These are phyloP conservation scores for Apostichopus japonicus DNA, from an alignment of 35 echinoderm and acorn worm species.

Conservation along the genomic window DNA sequence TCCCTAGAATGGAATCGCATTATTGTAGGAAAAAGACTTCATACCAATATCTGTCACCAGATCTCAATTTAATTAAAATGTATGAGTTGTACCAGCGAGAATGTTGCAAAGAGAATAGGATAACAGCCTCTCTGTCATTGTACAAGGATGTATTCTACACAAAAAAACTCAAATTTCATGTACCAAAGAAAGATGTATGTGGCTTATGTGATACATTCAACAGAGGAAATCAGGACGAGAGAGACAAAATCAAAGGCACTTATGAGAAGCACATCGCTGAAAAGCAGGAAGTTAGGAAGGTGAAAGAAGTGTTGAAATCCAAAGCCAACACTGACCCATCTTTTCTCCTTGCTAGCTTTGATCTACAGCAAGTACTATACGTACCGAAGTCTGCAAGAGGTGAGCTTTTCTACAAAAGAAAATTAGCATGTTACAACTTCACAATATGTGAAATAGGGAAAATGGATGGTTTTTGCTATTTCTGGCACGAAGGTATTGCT, in stretches of 20 bases:
- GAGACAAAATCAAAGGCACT: not conserved
- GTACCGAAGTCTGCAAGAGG: too few species aligned
- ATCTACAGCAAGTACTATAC: too few species aligned
- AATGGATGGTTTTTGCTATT: not conserved
- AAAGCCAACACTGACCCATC: not conserved
- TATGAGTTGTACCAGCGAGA: constrained; percentile 52
- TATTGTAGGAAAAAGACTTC: not conserved
- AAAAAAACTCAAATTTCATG: constrained; percentile 59
- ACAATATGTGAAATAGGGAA: constrained; percentile 67
- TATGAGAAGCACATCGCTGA: not conserved
- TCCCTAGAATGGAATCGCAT: constrained; percentile 71
- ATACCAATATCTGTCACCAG: too few species aligned
- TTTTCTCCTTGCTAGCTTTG: constrained; percentile 20
- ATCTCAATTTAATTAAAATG: constrained; percentile 60
- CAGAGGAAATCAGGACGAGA: not conserved
- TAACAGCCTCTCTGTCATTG: not conserved
- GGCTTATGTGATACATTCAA: not conserved
- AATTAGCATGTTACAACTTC: too few species aligned
- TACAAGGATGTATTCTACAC: too few species aligned
- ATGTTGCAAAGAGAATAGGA: not conserved
- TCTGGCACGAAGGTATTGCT: constrained; percentile 41
- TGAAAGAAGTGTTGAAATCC: constrained; percentile 2
- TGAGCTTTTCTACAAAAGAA: constrained; percentile 60
- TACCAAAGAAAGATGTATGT: constrained; percentile 76
- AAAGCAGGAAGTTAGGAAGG: not conserved